Conservation (phyloP, 2,113 vertebrate genomes). For the Scolopax mira region DNA sequence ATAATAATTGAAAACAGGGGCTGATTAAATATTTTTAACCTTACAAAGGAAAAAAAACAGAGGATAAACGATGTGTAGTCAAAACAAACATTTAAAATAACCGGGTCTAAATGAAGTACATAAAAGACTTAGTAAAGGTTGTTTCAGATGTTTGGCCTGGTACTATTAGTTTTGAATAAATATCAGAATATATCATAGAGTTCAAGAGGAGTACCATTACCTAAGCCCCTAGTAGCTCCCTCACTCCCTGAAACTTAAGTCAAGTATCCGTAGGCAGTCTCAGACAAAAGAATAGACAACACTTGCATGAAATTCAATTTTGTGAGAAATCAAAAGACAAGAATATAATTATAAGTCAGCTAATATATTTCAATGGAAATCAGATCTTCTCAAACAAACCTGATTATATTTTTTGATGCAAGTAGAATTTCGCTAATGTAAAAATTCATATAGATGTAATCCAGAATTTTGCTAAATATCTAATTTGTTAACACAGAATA, state of each 20-base stretch:
- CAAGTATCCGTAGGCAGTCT: neutral
- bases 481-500: neutral
- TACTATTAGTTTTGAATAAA: neutral
- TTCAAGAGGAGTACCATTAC: neutral
- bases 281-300: neutral
- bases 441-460: neutral
- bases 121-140: neutral
- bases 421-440: neutral
- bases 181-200: neutral
- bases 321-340: neutral
- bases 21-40: neutral
- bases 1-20: neutral
- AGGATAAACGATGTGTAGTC: neutral
- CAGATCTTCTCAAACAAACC: neutral
- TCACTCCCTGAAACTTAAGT: neutral
- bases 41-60: neutral
- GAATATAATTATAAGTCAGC: neutral
- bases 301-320: neutral
- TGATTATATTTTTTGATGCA: neutral
- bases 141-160: neutral
- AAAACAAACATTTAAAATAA: neutral
- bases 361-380: neutral
- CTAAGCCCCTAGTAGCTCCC: neutral
- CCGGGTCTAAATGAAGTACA: neutral
- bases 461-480: neutral